Evolutionary conservation across 2,888 invertebrate species (phyloP).

Genomic region (Oscheius sp.): DNA sequence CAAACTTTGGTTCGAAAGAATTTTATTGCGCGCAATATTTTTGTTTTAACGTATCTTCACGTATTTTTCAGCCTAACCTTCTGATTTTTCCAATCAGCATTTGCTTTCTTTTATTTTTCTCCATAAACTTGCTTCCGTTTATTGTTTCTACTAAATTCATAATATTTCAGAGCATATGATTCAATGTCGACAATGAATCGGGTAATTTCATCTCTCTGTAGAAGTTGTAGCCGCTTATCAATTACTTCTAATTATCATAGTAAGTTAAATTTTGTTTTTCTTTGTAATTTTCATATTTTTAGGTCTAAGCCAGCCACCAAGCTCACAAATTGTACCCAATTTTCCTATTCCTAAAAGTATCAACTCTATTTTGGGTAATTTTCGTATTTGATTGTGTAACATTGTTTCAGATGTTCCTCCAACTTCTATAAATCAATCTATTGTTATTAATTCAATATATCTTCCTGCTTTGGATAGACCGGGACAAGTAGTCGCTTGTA

Average conservation of each 20-base stretch:
- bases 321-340: constrained; percentile 41
- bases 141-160: background rate
- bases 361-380: constrained; percentile 14
- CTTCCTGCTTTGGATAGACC: constrained; percentile 48
- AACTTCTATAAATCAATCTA: background rate
- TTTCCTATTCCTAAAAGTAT: constrained; percentile 20
- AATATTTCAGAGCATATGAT: background rate
- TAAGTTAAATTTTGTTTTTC: background rate
- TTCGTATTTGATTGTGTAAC: background rate
- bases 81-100: background rate
- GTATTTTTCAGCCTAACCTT: background rate
- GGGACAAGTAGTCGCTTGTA: constrained; percentile 29
- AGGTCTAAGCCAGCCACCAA: constrained; percentile 42
- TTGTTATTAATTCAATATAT: constrained; percentile 26
- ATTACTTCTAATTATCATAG: constrained; percentile 28
- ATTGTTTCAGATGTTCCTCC: constrained; percentile 1
- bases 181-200: constrained; percentile 42
- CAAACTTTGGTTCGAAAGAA: background rate
- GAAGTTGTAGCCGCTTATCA: constrained; percentile 43
- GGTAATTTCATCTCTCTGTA: constrained; percentile 43
- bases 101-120: too few species aligned
- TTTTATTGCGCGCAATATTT: background rate
- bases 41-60: background rate
- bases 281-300: constrained; percentile 13
- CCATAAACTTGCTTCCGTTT: too few species aligned